Percentiles rank a stretch among this genome's conserved stretches.
These are phyloP conservation scores for Crossaster papposus DNA, from an alignment of 53 echinoderm and acorn worm genomes.

Conservation along the genomic window DNA sequence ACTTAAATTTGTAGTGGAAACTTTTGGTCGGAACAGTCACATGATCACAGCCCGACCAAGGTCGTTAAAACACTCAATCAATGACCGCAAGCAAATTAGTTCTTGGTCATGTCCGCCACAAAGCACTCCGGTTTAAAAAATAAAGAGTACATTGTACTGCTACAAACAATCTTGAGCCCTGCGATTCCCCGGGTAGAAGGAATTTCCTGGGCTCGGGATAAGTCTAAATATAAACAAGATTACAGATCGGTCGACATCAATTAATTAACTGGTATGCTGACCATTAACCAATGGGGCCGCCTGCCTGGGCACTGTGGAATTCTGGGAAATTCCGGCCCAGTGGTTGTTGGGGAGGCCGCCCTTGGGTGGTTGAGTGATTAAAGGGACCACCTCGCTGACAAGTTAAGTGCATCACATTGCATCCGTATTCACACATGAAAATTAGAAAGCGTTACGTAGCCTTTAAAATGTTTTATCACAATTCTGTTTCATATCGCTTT, in stretches of 20 bases:
- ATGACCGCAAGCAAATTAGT: too few species aligned
- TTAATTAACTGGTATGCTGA: conserved; percentile 47
- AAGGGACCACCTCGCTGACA: background rate
- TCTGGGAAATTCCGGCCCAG: conserved; percentile 59
- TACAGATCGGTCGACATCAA: background rate
- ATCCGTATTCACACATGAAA: background rate
- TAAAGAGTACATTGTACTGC: too few species aligned
- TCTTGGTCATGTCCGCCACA: too few species aligned
- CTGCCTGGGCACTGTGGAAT: conserved; percentile 19
- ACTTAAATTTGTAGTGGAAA: too few species aligned
- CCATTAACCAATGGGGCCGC: conserved; percentile 32
- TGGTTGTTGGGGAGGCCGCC: conserved; percentile 42
- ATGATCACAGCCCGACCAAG: too few species aligned
- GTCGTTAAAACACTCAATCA: too few species aligned
- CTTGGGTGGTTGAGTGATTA: background rate
- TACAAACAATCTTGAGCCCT: background rate
- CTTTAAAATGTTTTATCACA: too few species aligned
- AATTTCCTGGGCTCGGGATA: background rate
- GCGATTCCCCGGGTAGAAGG: conserved; percentile 28
- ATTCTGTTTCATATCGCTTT: too few species aligned
- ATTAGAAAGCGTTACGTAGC: too few species aligned
- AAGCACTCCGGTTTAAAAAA: too few species aligned
- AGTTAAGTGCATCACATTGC: background rate
- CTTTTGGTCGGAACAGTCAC: too few species aligned
- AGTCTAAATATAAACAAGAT: conserved; percentile 32